Evolutionary conservation across 2,113 vertebrate species (phyloP).

Genomic region (Cochlearius cochlearius): DNA sequence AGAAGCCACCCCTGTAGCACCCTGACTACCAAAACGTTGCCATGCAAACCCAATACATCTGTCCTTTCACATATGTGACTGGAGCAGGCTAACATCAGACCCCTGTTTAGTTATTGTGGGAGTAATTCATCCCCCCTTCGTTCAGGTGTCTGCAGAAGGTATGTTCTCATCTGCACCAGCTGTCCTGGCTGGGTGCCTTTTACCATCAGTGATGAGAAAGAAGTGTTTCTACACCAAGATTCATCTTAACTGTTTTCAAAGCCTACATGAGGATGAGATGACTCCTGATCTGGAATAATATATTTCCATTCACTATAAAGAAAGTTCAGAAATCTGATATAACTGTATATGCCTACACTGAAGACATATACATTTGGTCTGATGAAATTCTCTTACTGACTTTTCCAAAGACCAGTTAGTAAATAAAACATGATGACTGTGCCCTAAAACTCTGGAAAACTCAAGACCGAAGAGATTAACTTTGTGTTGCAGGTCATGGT

Average conservation of each 20-base stretch:
- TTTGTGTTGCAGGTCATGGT: neutral
- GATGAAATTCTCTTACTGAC: neutral
- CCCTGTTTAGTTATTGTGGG: accelerated
- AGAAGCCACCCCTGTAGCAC: too few species aligned
- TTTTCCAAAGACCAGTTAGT: neutral
- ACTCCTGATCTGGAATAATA: neutral
- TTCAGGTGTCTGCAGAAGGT: neutral
- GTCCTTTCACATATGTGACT: accelerated
- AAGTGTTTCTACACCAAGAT: neutral
- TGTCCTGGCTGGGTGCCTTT: neutral
- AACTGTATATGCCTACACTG: neutral
- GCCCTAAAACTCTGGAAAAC: neutral
- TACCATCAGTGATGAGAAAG: neutral
- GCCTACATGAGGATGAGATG: neutral
- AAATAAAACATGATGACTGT: neutral
- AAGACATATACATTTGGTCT: neutral
- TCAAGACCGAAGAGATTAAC: neutral
- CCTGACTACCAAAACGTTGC: too few species aligned
- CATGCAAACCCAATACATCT: too few species aligned
- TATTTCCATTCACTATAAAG: neutral
- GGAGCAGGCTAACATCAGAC: neutral
- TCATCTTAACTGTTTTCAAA: neutral
- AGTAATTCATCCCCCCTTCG: neutral
- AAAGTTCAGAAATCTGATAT: neutral
- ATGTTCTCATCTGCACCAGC: neutral